A percentile compares a stretch with the other conserved stretches of the same genome.
Evolutionary conservation across 2,113 vertebrate species (phyloP).

Genomic region (Indri indri): DNA sequence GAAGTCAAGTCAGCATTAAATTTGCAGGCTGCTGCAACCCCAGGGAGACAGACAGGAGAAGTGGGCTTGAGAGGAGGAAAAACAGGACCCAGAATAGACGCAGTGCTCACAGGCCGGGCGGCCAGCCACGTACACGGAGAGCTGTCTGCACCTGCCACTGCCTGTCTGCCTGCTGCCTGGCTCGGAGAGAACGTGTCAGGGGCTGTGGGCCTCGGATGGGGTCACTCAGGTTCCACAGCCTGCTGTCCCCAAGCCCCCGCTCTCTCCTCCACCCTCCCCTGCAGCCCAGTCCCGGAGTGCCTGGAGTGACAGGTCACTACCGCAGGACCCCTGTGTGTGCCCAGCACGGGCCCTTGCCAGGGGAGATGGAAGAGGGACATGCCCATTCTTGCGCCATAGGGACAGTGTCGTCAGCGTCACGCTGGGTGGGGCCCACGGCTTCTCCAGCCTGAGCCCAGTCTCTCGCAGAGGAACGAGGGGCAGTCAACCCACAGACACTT

Average conservation of each 20-base stretch:
- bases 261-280: too few relatives aligned
- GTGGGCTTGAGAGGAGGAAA: not conserved
- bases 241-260: not conserved
- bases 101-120: accelerated
- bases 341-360: accelerated
- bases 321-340: accelerated
- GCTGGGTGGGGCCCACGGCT: not conserved
- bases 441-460: not conserved
- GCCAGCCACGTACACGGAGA: not conserved
- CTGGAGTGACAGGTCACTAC: too few relatives aligned
- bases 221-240: not conserved
- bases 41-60: not conserved
- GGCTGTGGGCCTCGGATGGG: not conserved
- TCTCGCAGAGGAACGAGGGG: not conserved
- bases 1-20: not conserved
- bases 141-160: conserved; percentile 76
- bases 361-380: not conserved
- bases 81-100: conserved; percentile 57
- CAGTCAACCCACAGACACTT: not conserved
- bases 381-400: not conserved
- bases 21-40: not conserved
- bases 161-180: conserved; percentile 43
- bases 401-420: not conserved
- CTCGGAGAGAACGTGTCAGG: conserved; percentile 1
- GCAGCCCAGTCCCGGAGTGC: not conserved